Conservation (phyloP, 2,797 vertebrate species). For the Eremophila alpestris region DNA sequence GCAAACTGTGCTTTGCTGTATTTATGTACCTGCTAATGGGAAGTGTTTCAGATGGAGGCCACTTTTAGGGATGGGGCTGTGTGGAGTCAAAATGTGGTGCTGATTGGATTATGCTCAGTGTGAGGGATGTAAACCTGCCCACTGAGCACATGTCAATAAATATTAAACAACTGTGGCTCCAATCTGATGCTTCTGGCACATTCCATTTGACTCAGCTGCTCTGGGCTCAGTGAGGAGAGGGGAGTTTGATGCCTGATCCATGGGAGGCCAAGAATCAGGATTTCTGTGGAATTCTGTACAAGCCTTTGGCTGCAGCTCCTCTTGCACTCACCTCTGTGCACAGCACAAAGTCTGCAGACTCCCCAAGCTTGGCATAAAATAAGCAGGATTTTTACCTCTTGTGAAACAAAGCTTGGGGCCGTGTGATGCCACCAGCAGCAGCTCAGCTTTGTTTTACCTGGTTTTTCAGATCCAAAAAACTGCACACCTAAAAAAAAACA, state of each 20-base stretch:
- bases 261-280: neutral
- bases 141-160: neutral
- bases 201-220: neutral
- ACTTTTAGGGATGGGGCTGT: neutral
- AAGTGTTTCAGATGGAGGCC: neutral
- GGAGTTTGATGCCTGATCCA: neutral
- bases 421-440: neutral
- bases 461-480: neutral
- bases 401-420: neutral
- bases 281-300: neutral
- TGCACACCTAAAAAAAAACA: no score
- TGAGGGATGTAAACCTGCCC: neutral
- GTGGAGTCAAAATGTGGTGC: neutral
- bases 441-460: neutral
- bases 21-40: neutral
- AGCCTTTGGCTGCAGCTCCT: neutral
- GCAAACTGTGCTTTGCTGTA: neutral
- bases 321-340: neutral
- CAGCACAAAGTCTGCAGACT: neutral
- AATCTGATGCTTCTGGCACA: neutral
- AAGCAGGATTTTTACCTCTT: neutral
- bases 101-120: neutral
- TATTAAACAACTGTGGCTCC: neutral
- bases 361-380: neutral
- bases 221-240: neutral